phyloP scores from a whole-genome alignment of 2,888 invertebrate species.

The Tortricodes alternella region DNA sequence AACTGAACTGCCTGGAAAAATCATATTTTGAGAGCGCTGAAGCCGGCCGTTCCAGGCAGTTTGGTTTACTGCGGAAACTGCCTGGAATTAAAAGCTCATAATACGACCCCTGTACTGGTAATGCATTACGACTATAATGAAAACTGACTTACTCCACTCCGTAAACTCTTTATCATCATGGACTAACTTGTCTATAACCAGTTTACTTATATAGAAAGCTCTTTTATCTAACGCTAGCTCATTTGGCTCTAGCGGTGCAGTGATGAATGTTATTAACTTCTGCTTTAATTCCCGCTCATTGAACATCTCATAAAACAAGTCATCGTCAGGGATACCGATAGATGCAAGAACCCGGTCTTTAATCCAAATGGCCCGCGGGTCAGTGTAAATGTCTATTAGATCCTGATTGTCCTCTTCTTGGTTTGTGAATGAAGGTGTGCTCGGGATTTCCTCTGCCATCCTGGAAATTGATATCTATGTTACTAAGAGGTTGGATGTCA shows the following conservation, averaged over 20 bases:
- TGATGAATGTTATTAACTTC: slow-evolving; percentile 51
- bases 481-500: too few relatives aligned
- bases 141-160: slow-evolving; percentile 89
- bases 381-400: slow-evolving; percentile 55
- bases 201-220: slow-evolving; percentile 86
- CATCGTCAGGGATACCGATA: slow-evolving; percentile 81
- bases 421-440: background rate
- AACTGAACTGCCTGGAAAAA: too few relatives aligned
- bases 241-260: slow-evolving; percentile 51
- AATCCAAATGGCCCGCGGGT: slow-evolving; percentile 87
- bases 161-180: slow-evolving; percentile 88
- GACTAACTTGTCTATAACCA: slow-evolving; percentile 86
- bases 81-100: too few relatives aligned
- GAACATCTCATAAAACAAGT: slow-evolving; percentile 83
- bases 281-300: slow-evolving; percentile 79
- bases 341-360: slow-evolving; percentile 83
- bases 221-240: slow-evolving; percentile 77
- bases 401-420: slow-evolving; percentile 29
- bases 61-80: too few relatives aligned
- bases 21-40: too few relatives aligned
- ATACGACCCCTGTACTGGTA: too few relatives aligned
- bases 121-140: too few relatives aligned
- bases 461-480: too few relatives aligned
- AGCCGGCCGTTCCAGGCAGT: too few relatives aligned
- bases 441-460: background rate